Base-by-base conservation (phyloP, 2,888 invertebrate genomes). In the Caenorhabditis sp. region DNA sequence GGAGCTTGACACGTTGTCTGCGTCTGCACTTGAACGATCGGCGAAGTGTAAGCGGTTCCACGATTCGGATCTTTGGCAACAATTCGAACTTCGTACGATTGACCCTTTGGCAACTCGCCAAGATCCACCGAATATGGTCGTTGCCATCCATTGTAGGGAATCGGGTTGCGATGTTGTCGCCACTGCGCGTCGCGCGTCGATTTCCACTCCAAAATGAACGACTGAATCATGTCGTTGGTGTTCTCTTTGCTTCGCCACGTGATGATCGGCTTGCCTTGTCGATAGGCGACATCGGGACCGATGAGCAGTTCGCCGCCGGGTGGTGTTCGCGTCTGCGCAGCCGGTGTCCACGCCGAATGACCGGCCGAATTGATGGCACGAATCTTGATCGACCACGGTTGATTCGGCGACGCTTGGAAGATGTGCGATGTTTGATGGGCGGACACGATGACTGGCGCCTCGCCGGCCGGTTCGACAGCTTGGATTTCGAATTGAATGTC, bases 331-430 rank as follows among this genome's bases (percentile, higher is more conserved):
- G 82, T 78, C 37, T 83, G 78, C 1, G 83, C 76, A 21, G 84
- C 75, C 23, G 81, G 72, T 14, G 84, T 82, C 87, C 87, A 87
- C 0, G 85, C 81, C 21, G 82, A 81, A 62, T 81, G 79, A 6
- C 87, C 87, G 26, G 87, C 87, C 10, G 82, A 81, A 72, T 87
- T 87, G 62, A 78, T 77, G 23, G 83, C 78, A 14, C 86, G 78
- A 27, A 84, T 81, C 68, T 79, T 81, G 27, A 87, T 77, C 4
- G 82, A 68, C 86, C 84, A 88, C 14, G 69, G 73, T 67, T 86
- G 83, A 61, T 85, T 84, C n/a, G 87, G 82, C 10, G 75, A 65
- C n/a, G 83, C 70, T 43, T 80, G 69, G 76, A 88, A 87, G 24
- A 88, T 84, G 69, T 88, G 86, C 55, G 78, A 81, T 54, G 78